Evolutionary conservation across 2,888 invertebrate genomes (phyloP), one percentile per base, ranked within the genome.

Genomic region (Platerodrilus igneus): DNA sequence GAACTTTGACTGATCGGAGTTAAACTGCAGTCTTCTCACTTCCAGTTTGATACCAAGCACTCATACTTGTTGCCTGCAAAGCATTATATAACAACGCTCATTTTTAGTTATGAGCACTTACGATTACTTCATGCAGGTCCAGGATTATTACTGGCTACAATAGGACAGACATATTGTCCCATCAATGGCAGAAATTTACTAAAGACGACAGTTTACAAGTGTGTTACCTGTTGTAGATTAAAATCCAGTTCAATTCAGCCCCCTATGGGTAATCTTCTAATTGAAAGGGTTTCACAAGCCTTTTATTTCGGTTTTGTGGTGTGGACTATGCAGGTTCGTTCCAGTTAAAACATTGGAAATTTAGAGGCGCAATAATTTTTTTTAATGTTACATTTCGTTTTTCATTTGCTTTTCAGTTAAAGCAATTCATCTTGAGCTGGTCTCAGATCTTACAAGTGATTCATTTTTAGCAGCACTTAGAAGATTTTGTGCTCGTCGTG

Each of bases 161-260:
- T n/a, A n/a, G n/a, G n/a, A n/a, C n/a, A n/a, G n/a, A n/a, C n/a
- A 25, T 57, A 51, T 38, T 60, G 57, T 59, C 45, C 46, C 2
- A 36, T 57, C 6, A 40, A 47, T 5, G 52, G 49, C 3, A 30
- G 52, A n/a, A 56, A 42, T 30, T 14, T 38, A n/a, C 41, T 48
- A 3, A 45, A 51, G n/a, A 41, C 47, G 4, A 43, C 52, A 2
- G 21, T 51, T 6, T 22, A 38, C n/a, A 26, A 23, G 16, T 57
- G 55, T 22, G 25, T 56, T 3, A 21, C 3, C 4, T 57, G 59
- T 41, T 47, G 45, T 29, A 39, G 41, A 21, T 2, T 52, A 50
- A 42, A 27, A 25, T 50, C 56, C 13, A 33, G 17, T 7, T 15
- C 37, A 3, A 27, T 18, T 1, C 38, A 39, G 4, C 48, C 55